A percentile compares a stretch with the other conserved stretches of the same genome.
phyloP scores from a whole-genome alignment of 2,888 invertebrate genomes.

The Brachynemurus nebulosus region DNA sequence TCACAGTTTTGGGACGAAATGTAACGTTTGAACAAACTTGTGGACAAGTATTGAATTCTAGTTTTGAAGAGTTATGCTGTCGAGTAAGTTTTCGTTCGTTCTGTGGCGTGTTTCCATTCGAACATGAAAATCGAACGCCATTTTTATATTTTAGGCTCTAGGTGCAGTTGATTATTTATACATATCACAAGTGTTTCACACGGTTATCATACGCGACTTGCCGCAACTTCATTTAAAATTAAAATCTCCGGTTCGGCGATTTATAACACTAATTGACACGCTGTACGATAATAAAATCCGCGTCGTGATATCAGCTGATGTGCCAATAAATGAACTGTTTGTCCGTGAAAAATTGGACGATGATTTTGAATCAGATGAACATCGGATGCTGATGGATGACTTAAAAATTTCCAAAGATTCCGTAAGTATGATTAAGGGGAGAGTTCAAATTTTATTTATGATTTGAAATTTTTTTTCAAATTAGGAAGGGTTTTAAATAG shows the following conservation, averaged over 20 bases:
- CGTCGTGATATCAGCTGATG: slow-evolving; percentile 74
- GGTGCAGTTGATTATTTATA: slow-evolving; percentile 93
- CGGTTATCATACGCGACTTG: slow-evolving; percentile 80
- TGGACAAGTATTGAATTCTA: slow-evolving; percentile 79
- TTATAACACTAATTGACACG: slow-evolving; percentile 94
- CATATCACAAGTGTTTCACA: slow-evolving; percentile 87
- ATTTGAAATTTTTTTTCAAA: too few relatives aligned
- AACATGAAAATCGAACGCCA: background rate
- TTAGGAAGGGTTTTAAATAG: too few relatives aligned
- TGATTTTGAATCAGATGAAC: slow-evolving; percentile 49
- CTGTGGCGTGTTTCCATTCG: background rate
- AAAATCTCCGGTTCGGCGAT: slow-evolving; percentile 82
- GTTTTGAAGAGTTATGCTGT: slow-evolving; percentile 82
- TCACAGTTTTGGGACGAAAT: slow-evolving; percentile 81
- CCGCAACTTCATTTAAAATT: slow-evolving; percentile 66
- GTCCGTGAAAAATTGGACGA: slow-evolving; percentile 35
- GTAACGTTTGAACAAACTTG: slow-evolving; percentile 81
- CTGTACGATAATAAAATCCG: slow-evolving; percentile 86
- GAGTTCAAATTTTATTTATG: background rate
- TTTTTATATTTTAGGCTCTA: slow-evolving; percentile 50
- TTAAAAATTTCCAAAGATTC: slow-evolving; percentile 67
- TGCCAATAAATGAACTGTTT: slow-evolving; percentile 64
- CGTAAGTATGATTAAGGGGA: too few relatives aligned
- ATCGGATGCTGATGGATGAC: slow-evolving; percentile 90
- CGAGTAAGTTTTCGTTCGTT: slow-evolving; percentile 42